phyloP scores from a whole-genome alignment of 2,888 invertebrate genomes.

The Tipula vernalis region DNA sequence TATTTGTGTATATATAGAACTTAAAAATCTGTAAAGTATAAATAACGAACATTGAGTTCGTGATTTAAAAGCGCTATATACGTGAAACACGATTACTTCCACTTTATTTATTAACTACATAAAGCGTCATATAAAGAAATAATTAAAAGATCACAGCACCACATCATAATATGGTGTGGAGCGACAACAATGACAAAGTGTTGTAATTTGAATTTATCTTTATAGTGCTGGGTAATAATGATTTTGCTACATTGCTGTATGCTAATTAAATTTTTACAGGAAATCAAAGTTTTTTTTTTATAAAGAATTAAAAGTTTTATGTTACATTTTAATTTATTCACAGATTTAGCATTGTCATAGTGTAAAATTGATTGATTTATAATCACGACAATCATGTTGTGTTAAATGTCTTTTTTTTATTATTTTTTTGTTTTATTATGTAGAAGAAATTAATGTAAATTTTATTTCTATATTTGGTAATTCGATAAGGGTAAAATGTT shows the following conservation, averaged over 20 bases:
- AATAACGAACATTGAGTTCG: background rate
- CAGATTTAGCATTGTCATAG: background rate
- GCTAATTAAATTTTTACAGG: background rate
- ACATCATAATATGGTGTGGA: background rate
- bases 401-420: background rate
- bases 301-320: background rate
- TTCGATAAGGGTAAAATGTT: too few relatives aligned
- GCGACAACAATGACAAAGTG: background rate
- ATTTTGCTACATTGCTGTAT: background rate
- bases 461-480: background rate
- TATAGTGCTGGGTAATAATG: background rate
- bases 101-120: background rate
- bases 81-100: background rate
- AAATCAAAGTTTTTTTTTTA: background rate
- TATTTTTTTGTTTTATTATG: background rate
- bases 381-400: background rate
- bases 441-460: background rate
- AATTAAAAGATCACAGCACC: background rate
- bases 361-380: slow-evolving; percentile 4
- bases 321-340: background rate
- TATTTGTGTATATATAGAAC: background rate
- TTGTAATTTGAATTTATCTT: background rate
- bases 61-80: background rate
- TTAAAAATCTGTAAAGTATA: background rate
- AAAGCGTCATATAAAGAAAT: background rate